phyloP scores from a whole-genome alignment of 2,888 invertebrate species.

The Ectobius pallidus region DNA sequence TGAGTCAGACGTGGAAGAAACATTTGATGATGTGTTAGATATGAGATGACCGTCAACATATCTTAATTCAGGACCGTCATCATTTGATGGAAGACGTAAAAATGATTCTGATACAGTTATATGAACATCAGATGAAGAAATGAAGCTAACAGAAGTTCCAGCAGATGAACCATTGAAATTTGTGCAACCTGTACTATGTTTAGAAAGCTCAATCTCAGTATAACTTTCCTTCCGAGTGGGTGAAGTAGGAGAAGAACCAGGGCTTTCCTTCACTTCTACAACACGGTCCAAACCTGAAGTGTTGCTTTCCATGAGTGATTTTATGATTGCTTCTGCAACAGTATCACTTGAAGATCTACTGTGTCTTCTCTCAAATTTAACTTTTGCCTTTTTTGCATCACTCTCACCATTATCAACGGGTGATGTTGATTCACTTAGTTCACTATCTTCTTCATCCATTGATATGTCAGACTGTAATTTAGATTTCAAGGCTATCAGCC shows the following conservation, averaged over 20 bases:
- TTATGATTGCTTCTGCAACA: constrained; percentile 70
- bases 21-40: constrained; percentile 44
- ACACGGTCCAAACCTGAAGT: constrained; percentile 38
- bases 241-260: constrained; percentile 44
- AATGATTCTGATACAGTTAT: constrained; percentile 34
- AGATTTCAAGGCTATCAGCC: constrained; percentile 65
- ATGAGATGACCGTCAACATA: constrained; percentile 46
- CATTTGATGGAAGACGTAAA: constrained; percentile 38
- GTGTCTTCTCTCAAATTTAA: constrained; percentile 32
- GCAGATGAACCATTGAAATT: too few species aligned
- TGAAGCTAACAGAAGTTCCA: background rate
- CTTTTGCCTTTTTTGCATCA: constrained; percentile 46
- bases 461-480: constrained; percentile 59
- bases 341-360: constrained; percentile 56
- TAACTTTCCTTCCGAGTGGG: constrained; percentile 29
- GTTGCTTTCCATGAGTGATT: constrained; percentile 57
- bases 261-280: constrained; percentile 49
- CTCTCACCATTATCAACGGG: constrained; percentile 54
- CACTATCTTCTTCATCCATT: constrained; percentile 57
- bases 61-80: constrained; percentile 38
- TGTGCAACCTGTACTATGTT: background rate
- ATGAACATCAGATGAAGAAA: constrained; percentile 2
- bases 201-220: constrained; percentile 4
- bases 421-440: constrained; percentile 54
- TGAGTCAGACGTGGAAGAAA: constrained; percentile 46